A percentile compares a stretch with the other conserved stretches of the same genome.
Evolutionary conservation across 2,113 vertebrate species (phyloP).

Genomic region (Donacobius atricapilla): DNA sequence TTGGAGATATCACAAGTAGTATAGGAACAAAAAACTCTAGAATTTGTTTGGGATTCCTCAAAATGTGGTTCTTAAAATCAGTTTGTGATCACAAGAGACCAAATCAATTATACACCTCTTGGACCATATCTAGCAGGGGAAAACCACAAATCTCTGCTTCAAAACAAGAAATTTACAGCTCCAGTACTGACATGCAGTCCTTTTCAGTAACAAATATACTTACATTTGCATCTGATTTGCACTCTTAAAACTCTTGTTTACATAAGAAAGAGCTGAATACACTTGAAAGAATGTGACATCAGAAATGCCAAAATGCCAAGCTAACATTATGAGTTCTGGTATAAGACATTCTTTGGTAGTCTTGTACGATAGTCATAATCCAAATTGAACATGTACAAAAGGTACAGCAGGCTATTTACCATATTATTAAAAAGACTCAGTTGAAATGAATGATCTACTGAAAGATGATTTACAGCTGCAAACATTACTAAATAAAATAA

Average conservation of each 20-base stretch:
- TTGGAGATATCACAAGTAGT: neutral
- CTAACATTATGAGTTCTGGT: neutral
- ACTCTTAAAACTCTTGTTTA: neutral
- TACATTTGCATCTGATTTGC: neutral
- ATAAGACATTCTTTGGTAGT: neutral
- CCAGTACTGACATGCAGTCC: neutral
- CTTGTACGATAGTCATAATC: neutral
- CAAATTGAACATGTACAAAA: neutral
- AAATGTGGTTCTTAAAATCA: neutral
- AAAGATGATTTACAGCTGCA: neutral
- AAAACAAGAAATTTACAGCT: neutral
- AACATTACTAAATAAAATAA: neutral
- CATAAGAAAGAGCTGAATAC: neutral
- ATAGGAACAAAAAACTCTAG: neutral
- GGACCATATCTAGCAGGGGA: neutral
- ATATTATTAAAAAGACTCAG: neutral
- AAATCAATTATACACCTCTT: neutral
- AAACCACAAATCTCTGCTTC: fast-evolving
- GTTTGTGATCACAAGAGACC: neutral
- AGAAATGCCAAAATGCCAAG: neutral
- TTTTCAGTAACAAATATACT: neutral
- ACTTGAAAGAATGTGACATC: neutral
- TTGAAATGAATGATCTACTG: neutral
- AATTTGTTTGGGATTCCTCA: neutral
- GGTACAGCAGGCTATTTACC: neutral